These are phyloP conservation scores for Drosophila limbata DNA, from an alignment of 2,888 invertebrate species.

Conservation along the genomic window DNA sequence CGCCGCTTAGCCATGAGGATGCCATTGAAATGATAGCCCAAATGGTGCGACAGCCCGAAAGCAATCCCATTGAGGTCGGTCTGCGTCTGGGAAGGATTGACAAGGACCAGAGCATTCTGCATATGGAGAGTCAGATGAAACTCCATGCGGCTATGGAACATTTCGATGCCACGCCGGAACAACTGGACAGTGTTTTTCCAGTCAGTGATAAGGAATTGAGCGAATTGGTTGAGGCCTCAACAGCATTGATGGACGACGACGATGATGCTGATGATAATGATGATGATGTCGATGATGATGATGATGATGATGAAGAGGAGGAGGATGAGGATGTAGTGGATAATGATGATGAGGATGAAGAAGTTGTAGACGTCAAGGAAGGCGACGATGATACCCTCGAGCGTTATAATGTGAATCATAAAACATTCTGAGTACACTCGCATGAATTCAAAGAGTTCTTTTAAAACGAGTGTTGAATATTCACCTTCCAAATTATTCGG, in stretches of 20 bases:
- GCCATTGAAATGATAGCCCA: slow-evolving; percentile 50
- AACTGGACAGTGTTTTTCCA: slow-evolving; percentile 57
- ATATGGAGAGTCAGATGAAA: slow-evolving; percentile 54
- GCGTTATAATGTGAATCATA: slow-evolving; percentile 22
- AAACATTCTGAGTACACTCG: slow-evolving; percentile 4
- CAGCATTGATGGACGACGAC: neutral
- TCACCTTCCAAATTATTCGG: neutral
- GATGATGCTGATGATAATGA: slow-evolving; percentile 32
- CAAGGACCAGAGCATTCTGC: slow-evolving; percentile 38
- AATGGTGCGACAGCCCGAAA: slow-evolving; percentile 56
- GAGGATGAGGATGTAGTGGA: slow-evolving; percentile 21
- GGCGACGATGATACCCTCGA: neutral
- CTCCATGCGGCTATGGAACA: slow-evolving; percentile 53
- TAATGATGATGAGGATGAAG: slow-evolving; percentile 4
- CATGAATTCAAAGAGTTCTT: neutral
- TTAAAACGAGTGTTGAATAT: neutral
- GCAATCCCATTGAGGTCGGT: slow-evolving; percentile 50
- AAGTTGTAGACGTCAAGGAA: neutral
- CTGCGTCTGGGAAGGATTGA: slow-evolving; percentile 35
- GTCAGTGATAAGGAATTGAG: slow-evolving; percentile 51
- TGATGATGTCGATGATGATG: slow-evolving; percentile 15
- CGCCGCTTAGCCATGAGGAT: slow-evolving; percentile 53
- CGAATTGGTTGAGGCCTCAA: slow-evolving; percentile 37
- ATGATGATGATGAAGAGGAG: slow-evolving; percentile 13
- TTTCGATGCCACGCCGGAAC: slow-evolving; percentile 39